Evolutionary conservation across 2,797 vertebrate genomes (phyloP).

Genomic region (Anguilla marmorata): DNA sequence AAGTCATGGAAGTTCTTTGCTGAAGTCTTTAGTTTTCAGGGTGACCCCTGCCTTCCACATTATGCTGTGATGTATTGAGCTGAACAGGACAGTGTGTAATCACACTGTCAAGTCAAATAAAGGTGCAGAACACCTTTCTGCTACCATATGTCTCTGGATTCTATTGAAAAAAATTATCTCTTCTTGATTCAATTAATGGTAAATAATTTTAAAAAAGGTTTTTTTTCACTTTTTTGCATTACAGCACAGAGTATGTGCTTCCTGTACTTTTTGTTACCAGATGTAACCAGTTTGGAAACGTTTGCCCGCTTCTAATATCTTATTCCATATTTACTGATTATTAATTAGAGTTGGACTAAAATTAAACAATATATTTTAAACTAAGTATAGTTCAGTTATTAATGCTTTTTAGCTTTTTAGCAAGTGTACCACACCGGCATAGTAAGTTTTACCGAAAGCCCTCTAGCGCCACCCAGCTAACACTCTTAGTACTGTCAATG

Average conservation of each 20-base stretch:
- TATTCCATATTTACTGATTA: neutral
- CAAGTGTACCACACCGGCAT: neutral
- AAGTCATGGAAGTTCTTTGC: constrained; percentile 59
- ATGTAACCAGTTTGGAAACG: neutral
- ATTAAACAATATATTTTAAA: neutral
- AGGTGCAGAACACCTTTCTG: constrained; percentile 48
- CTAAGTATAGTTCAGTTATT: neutral
- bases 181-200: neutral
- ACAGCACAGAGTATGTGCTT: too few relatives aligned
- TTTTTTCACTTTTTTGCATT: too few relatives aligned
- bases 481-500: too few relatives aligned
- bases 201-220: too few relatives aligned
- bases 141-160: neutral
- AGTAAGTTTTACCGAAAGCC: neutral
- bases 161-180: neutral
- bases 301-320: neutral
- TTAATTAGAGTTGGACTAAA: neutral
- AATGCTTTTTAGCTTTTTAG: neutral
- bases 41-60: constrained; percentile 57
- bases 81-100: constrained; percentile 55
- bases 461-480: neutral
- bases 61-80: constrained; percentile 59
- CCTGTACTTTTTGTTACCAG: too few relatives aligned
- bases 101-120: constrained; percentile 59
- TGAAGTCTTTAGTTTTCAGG: constrained; percentile 62